Percentiles rank a stretch among this genome's conserved stretches.
Conservation (phyloP, 2,797 vertebrate genomes). For the Protonibea diacanthus region DNA sequence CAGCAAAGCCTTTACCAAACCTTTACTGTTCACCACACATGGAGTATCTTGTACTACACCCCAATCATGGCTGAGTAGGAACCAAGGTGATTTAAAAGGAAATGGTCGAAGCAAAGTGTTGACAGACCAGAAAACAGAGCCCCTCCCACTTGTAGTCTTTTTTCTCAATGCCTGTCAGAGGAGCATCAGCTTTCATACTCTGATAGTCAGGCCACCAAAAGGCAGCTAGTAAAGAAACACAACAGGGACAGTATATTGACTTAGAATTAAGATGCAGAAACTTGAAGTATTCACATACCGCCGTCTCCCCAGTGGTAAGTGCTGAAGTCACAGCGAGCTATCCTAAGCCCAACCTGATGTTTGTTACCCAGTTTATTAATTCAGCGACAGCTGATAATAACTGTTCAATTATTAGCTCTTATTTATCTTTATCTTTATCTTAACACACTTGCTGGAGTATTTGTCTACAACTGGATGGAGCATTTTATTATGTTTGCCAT, state of each 20-base stretch:
- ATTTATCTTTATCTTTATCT: too few relatives aligned
- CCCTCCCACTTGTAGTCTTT: not conserved
- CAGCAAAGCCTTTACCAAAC: not conserved
- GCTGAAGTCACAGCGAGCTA: too few relatives aligned
- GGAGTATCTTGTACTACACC: not conserved
- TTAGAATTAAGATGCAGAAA: not conserved
- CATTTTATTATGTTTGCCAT: not conserved
- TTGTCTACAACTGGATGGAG: not conserved
- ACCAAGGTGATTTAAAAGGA: not conserved
- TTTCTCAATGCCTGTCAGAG: not conserved
- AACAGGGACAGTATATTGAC: not conserved
- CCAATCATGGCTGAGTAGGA: not conserved
- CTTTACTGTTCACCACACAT: not conserved
- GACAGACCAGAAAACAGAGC: not conserved
- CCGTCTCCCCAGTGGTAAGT: not conserved
- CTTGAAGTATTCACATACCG: not conserved
- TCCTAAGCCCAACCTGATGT: too few relatives aligned
- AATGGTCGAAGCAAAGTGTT: not conserved
- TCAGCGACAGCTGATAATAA: not conserved
- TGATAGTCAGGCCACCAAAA: not conserved
- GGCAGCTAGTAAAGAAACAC: not conserved
- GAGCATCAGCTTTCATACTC: not conserved
- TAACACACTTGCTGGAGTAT: not conserved
- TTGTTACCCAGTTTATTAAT: not conserved
- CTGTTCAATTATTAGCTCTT: not conserved